phyloP scores from a whole-genome alignment of 2,888 invertebrate species.

The Ectemnius continuus region DNA sequence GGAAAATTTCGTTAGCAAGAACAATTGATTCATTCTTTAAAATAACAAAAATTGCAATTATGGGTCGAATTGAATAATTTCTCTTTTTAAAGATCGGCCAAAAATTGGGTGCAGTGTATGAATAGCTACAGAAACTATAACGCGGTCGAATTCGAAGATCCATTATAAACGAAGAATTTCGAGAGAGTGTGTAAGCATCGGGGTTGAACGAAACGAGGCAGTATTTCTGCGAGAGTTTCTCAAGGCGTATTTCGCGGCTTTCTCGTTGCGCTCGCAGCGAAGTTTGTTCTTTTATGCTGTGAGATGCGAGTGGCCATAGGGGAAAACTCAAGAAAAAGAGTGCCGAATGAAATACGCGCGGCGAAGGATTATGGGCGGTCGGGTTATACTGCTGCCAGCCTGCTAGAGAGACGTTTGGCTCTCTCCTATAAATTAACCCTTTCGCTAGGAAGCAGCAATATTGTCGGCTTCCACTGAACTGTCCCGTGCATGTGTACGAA shows the following conservation, averaged over 20 bases:
- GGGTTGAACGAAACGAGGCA: slow-evolving; percentile 42
- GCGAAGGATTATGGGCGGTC: slow-evolving; percentile 59
- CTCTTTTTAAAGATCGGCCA: too few species aligned
- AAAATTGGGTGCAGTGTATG: too few species aligned
- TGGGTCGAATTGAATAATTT: too few species aligned
- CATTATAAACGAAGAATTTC: neutral
- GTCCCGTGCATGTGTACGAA: too few species aligned
- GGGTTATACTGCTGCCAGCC: slow-evolving; percentile 36
- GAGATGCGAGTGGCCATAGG: slow-evolving; percentile 22
- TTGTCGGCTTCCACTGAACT: too few species aligned
- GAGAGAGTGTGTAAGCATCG: neutral
- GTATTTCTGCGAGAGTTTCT: slow-evolving; percentile 32
- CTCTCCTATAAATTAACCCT: slow-evolving; percentile 60
- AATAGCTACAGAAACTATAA: too few species aligned
- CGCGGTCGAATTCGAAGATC: slow-evolving; percentile 23
- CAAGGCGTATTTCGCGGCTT: slow-evolving; percentile 16
- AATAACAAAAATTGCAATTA: too few species aligned
- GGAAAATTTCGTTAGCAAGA: too few species aligned
- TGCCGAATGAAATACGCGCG: slow-evolving; percentile 62
- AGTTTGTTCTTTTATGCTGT: slow-evolving; percentile 45
- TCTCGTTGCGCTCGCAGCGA: neutral
- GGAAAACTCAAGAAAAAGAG: slow-evolving; percentile 37
- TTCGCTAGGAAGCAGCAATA: too few species aligned
- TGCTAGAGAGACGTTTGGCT: slow-evolving; percentile 60
- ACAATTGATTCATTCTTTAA: too few species aligned